Evolutionary conservation across 2,797 vertebrate species (phyloP), one percentile per base, ranked within the genome.

Genomic region (Thunnus albacares): DNA sequence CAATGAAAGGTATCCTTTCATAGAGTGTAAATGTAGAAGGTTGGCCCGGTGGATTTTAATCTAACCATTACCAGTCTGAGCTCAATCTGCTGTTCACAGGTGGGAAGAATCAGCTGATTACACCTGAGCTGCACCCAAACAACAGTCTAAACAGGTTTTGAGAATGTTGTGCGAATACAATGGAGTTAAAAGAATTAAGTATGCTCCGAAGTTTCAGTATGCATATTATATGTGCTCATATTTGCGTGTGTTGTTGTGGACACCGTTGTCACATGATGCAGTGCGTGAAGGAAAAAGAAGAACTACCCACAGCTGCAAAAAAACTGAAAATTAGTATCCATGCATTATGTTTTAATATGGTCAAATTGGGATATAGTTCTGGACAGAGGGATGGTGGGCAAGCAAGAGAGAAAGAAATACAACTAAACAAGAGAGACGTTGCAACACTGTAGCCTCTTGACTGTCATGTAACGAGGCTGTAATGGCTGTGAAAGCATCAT

Each of bases 391-490:
- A 28, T 5, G n/a, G 38, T 3, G 14, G 33, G 12, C 18, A 55
- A 33, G 6, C 10, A 57, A 9, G 56, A 71, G 56, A 71, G 6
- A 47, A 57, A 60, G 15, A 51, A 6, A 20, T 57, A 17, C 18
- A 6, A 51, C 6, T 49, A 17, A 73, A 1, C 43, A 20, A 22
- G 9, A 6, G 43, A 56, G 49, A 33, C 43, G 11, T 11, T 22
- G 26, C 15, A 43, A 38, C 64, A 24, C 35, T 4, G 14, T 3
- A 60, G 41, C 20, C 41, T 67, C 47, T 30, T 56, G 30, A 45
- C 38, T 66, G 47, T 35, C 9, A 2, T 51, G 51, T 71, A 74
- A 49, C 30, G 20, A 22, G 59, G 76, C 57, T 47, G 65, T 43
- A 45, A 55, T 8, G 60, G 41, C 60, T n/a, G 28, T 0, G 49